Evolutionary conservation across 2,797 vertebrate genomes (phyloP).

Genomic region (Neosilurus mollespiculum): DNA sequence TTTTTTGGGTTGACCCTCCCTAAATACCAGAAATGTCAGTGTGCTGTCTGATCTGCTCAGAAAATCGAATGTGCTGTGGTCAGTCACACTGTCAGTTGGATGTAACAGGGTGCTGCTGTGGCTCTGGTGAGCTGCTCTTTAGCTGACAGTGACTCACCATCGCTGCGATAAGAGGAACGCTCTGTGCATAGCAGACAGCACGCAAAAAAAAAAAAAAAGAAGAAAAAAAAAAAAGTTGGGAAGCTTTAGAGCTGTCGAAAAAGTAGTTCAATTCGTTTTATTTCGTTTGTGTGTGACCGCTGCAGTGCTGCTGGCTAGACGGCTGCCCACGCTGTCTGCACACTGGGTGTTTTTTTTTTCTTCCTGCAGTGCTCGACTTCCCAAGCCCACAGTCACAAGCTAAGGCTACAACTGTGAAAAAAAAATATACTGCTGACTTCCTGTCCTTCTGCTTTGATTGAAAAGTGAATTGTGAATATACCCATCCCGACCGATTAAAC

Average conservation of each 20-base stretch:
- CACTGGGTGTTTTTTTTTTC: conserved; percentile 2
- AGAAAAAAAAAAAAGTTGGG: neutral
- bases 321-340: conserved; percentile 30
- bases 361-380: conserved; percentile 5
- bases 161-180: neutral
- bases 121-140: conserved; percentile 10
- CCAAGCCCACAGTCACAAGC: conserved; percentile 3
- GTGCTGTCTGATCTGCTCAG: conserved; percentile 37
- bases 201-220: neutral
- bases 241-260: conserved; percentile 5
- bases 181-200: neutral
- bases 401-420: neutral
- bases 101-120: conserved; percentile 8
- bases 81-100: conserved; percentile 21
- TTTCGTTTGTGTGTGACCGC: neutral
- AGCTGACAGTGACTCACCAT: conserved; percentile 22
- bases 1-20: conserved; percentile 21
- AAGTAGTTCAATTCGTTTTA: conserved; percentile 14
- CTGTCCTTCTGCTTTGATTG: neutral
- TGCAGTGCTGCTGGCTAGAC: conserved; percentile 25
- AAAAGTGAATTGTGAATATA: neutral
- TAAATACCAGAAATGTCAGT: conserved; percentile 43
- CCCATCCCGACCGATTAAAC: neutral
- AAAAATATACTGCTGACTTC: neutral
- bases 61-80: conserved; percentile 40